phyloP scores from a whole-genome alignment of 2,113 vertebrate genomes.

The Brachypodius melanocephalos region DNA sequence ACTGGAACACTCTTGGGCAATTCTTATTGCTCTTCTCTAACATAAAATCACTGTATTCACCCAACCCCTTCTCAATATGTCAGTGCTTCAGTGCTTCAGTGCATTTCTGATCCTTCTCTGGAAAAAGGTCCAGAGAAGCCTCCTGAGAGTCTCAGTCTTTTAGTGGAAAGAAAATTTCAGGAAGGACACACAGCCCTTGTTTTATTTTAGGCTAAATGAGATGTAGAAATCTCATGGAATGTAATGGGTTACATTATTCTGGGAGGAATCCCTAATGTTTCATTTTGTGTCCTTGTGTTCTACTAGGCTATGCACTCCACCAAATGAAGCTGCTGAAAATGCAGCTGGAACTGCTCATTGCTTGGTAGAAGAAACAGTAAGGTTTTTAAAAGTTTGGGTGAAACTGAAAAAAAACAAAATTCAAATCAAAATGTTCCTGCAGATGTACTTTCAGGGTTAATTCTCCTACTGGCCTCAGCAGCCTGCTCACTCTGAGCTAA shows the following conservation, averaged over 20 bases:
- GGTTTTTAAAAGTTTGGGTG: not conserved
- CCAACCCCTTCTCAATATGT: not conserved
- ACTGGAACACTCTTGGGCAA: not conserved
- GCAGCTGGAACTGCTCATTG: not conserved
- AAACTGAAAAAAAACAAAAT: not conserved
- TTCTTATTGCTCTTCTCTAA: not conserved
- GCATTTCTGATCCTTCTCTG: not conserved
- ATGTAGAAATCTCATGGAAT: not conserved
- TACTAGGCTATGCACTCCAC: not conserved
- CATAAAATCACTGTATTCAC: not conserved
- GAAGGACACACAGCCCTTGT: not conserved
- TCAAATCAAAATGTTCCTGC: not conserved
- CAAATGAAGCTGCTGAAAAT: not conserved
- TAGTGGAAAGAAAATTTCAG: not conserved
- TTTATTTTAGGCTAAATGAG: slow-evolving; percentile 1
- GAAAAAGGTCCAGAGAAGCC: not conserved
- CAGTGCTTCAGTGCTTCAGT: not conserved
- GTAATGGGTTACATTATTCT: not conserved
- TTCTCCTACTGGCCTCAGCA: not conserved
- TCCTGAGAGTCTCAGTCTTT: not conserved
- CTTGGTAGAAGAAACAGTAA: not conserved
- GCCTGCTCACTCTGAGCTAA: not conserved
- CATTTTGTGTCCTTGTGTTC: not conserved
- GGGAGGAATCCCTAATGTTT: not conserved
- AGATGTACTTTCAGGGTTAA: not conserved